Evolutionary conservation across 2,888 invertebrate genomes (phyloP).

Genomic region (Gryllus longicercus): DNA sequence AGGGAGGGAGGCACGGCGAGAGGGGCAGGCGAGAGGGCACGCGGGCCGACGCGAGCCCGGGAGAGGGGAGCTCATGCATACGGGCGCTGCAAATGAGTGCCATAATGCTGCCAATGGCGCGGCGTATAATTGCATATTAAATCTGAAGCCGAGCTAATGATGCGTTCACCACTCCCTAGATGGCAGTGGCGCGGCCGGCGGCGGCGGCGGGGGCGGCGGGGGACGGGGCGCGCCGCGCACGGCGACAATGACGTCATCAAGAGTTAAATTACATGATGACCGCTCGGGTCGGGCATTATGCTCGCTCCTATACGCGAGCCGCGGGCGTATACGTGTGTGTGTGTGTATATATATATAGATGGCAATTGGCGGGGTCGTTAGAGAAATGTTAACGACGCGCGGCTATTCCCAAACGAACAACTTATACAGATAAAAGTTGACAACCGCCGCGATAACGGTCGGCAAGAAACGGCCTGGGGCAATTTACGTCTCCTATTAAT

Average conservation of each 20-base stretch:
- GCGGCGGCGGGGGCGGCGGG: slow-evolving; percentile 18
- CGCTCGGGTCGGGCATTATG: slow-evolving; percentile 19
- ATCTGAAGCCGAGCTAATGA: slow-evolving; percentile 33
- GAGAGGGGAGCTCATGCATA: background rate
- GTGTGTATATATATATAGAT: background rate
- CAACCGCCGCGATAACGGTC: slow-evolving; percentile 8
- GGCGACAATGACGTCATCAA: slow-evolving; percentile 24
- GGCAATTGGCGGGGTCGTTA: slow-evolving; percentile 17
- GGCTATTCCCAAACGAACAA: slow-evolving; percentile 17
- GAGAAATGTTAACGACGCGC: background rate
- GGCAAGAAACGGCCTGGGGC: background rate
- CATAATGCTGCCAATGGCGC: slow-evolving; percentile 22
- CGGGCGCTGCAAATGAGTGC: slow-evolving; percentile 22
- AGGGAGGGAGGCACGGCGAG: no score
- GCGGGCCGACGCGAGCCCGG: background rate
- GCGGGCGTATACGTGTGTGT: background rate
- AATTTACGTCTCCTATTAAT: slow-evolving; percentile 17
- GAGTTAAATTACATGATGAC: slow-evolving; percentile 27
- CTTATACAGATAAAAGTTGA: slow-evolving; percentile 17
- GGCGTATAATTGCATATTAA: slow-evolving; percentile 36
- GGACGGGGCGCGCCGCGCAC: background rate
- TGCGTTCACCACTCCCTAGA: slow-evolving; percentile 35
- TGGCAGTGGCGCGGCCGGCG: slow-evolving; percentile 29
- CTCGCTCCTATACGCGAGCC: background rate
- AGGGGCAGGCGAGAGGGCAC: no score